A percentile compares a stretch with the other conserved stretches of the same genome.
phyloP scores from a whole-genome alignment of 2,113 vertebrate species.

The Gymnogyps californianus region DNA sequence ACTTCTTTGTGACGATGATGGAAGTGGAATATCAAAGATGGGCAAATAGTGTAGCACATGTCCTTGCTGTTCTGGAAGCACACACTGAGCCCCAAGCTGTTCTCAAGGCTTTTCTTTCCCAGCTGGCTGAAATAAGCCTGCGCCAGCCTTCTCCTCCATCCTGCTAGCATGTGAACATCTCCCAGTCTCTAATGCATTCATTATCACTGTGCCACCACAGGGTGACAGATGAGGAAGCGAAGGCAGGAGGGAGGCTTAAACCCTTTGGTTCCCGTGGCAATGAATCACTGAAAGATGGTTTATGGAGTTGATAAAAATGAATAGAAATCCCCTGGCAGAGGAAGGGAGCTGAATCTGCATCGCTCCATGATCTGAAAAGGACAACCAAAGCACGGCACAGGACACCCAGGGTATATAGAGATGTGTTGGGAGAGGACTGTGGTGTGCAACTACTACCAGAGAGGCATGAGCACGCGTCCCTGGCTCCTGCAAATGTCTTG shows the following conservation, averaged over 20 bases:
- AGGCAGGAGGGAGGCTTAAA: not conserved
- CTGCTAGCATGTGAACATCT: not conserved
- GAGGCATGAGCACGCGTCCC: rapidly evolving
- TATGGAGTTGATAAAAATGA: not conserved
- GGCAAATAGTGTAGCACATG: not conserved
- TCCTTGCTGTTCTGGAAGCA: not conserved
- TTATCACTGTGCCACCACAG: not conserved
- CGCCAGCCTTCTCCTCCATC: not conserved
- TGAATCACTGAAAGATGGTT: not conserved
- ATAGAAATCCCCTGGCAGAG: not conserved
- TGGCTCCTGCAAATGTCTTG: not conserved
- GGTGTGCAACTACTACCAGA: not conserved
- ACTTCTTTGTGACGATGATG: not conserved
- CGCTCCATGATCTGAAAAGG: not conserved
- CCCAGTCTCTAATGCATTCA: not conserved
- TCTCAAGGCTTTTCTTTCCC: not conserved
- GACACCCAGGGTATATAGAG: not conserved
- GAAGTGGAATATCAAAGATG: not conserved
- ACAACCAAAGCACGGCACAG: not conserved
- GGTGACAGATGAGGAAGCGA: not conserved
- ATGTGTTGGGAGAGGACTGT: not conserved
- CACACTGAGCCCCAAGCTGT: not conserved
- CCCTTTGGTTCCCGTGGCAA: not conserved
- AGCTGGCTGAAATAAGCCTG: not conserved
- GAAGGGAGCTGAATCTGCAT: not conserved